A percentile compares a stretch with the other conserved stretches of the same genome.
Evolutionary conservation across 2,797 vertebrate species (phyloP).

Genomic region (Valencia hispanica): DNA sequence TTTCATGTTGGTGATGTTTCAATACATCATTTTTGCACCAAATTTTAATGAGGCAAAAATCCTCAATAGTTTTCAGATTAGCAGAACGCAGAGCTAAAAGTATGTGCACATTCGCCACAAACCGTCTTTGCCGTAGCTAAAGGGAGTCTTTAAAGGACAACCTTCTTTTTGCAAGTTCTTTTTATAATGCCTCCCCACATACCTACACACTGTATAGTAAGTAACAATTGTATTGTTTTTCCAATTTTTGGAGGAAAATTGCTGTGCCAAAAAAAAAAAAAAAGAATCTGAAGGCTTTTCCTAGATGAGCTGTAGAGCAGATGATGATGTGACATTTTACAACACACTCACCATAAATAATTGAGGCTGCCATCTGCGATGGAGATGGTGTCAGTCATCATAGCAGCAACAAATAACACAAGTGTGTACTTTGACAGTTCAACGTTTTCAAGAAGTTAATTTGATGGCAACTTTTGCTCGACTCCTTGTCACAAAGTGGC

Average conservation of each 20-base stretch:
- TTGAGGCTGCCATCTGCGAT: constrained; percentile 17
- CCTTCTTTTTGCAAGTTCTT: neutral
- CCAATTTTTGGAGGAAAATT: neutral
- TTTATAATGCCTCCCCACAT: neutral
- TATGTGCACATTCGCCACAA: neutral
- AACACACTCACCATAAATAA: constrained; percentile 12
- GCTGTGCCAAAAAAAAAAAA: neutral
- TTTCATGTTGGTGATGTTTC: constrained; percentile 2
- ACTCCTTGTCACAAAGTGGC: neutral
- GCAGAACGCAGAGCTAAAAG: neutral
- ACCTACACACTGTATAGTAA: neutral
- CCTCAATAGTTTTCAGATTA: neutral
- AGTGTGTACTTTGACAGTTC: neutral
- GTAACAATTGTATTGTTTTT: neutral
- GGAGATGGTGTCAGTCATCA: constrained; percentile 14
- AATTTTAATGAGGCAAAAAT: neutral
- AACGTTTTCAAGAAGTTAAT: neutral
- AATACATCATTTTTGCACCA: neutral
- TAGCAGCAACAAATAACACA: constrained; percentile 6
- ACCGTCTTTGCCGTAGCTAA: neutral
- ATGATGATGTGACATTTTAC: constrained; percentile 17
- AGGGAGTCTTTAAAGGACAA: neutral
- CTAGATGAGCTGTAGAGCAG: constrained; percentile 6
- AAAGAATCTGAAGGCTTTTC: neutral
- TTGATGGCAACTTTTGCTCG: constrained; percentile 1